phyloP scores from a whole-genome alignment of 2,113 vertebrate genomes.

The Sus scrofa region DNA sequence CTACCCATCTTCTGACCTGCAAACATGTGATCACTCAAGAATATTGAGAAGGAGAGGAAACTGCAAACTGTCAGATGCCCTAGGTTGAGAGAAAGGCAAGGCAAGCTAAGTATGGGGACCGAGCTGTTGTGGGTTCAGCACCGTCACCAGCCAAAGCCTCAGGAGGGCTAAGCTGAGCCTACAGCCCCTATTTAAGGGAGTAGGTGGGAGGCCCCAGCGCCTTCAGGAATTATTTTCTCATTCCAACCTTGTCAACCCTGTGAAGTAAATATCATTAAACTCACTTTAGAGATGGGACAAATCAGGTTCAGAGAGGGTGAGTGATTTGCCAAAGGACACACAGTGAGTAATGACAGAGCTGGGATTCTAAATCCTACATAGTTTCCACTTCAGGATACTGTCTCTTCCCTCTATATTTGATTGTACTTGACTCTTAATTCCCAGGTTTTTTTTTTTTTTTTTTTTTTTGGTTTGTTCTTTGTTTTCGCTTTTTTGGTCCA shows the following conservation, averaged over 20 bases:
- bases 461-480: no score
- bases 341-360: background rate
- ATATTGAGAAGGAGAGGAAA: background rate
- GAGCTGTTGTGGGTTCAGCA: background rate
- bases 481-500: no score
- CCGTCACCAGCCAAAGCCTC: background rate
- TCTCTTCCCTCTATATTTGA: background rate
- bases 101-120: background rate
- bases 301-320: background rate
- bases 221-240: background rate
- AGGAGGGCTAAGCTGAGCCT: background rate
- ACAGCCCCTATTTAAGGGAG: rapidly evolving
- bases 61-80: background rate
- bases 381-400: background rate
- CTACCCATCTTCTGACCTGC: background rate
- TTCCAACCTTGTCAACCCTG: background rate
- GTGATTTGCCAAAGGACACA: background rate
- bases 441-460: no score
- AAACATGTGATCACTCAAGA: background rate
- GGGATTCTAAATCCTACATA: background rate
- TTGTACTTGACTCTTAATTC: background rate
- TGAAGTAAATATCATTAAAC: background rate
- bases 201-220: background rate
- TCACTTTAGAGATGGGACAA: background rate
- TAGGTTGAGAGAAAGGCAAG: background rate